These are phyloP conservation scores for Stenotaenia linearis DNA, from an alignment of 2,888 invertebrate genomes.

Conservation along the genomic window DNA sequence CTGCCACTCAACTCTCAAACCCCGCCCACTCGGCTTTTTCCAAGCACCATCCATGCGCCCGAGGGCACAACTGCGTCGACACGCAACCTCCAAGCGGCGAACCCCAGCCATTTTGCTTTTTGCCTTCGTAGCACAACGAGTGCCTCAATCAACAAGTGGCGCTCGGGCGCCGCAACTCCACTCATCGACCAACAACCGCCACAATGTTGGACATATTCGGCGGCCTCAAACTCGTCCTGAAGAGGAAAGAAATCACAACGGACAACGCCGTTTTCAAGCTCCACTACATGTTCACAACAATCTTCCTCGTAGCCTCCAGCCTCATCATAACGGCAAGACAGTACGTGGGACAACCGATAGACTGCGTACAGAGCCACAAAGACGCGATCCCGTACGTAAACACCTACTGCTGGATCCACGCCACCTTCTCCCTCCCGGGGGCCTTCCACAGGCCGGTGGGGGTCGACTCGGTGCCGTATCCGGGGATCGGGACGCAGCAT, in stretches of 20 bases:
- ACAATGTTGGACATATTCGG: slow-evolving; percentile 83
- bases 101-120: neutral
- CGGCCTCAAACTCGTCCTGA: slow-evolving; percentile 73
- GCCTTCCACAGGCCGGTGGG: slow-evolving; percentile 75
- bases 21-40: neutral
- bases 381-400: slow-evolving; percentile 69
- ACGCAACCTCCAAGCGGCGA: neutral
- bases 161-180: neutral
- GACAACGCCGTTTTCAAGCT: slow-evolving; percentile 84
- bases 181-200: slow-evolving; percentile 35
- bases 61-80: neutral
- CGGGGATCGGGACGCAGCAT: slow-evolving; percentile 64
- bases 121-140: neutral
- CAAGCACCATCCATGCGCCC: no score
- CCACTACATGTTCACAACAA: slow-evolving; percentile 84
- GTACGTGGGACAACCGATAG: slow-evolving; percentile 85
- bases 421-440: slow-evolving; percentile 81
- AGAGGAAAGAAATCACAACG: slow-evolving; percentile 76
- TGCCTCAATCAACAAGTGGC: neutral
- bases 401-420: slow-evolving; percentile 90
- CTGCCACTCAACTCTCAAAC: neutral
- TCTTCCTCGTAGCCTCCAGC: slow-evolving; percentile 74
- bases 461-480: no score
- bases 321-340: slow-evolving; percentile 84
- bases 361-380: slow-evolving; percentile 61